These are phyloP conservation scores for Bombus sibiricus DNA, from an alignment of 1,140 invertebrate genomes.

Conservation along the genomic window DNA sequence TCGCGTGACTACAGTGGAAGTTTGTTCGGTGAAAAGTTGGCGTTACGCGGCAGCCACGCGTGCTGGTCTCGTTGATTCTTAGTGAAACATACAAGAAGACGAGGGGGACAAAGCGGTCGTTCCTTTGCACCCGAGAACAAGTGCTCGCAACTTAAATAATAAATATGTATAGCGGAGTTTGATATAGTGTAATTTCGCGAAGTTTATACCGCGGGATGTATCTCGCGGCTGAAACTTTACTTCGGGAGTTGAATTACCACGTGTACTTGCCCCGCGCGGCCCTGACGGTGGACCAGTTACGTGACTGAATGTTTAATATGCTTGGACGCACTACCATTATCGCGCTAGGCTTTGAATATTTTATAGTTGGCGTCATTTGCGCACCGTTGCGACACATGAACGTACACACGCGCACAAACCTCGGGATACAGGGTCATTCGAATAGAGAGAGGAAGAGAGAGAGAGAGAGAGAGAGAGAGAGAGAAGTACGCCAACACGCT, in stretches of 20 bases:
- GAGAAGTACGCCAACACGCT: not conserved
- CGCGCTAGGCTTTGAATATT: conserved; percentile 69
- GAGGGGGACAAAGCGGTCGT: conserved; percentile 23
- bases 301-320: conserved; percentile 70
- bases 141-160: conserved; percentile 52
- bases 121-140: conserved; percentile 28
- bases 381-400: not conserved
- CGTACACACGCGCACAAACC: not conserved
- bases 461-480: no score
- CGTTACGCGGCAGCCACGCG: not conserved
- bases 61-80: conserved; percentile 24
- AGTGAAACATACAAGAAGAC: conserved; percentile 5
- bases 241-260: conserved; percentile 62
- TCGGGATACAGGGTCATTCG: not conserved
- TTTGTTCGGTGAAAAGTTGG: not conserved
- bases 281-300: conserved; percentile 50
- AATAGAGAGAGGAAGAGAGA: not conserved
- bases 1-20: not conserved
- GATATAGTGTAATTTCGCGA: conserved; percentile 57
- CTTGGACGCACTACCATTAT: conserved; percentile 68
- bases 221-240: conserved; percentile 49
- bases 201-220: conserved; percentile 56
- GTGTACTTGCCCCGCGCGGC: conserved; percentile 43
- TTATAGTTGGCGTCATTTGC: conserved; percentile 60
- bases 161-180: conserved; percentile 47